These are phyloP conservation scores for human (Homo sapiens) DNA, from an alignment of 2,113 vertebrate genomes.

Conservation along the genomic window DNA sequence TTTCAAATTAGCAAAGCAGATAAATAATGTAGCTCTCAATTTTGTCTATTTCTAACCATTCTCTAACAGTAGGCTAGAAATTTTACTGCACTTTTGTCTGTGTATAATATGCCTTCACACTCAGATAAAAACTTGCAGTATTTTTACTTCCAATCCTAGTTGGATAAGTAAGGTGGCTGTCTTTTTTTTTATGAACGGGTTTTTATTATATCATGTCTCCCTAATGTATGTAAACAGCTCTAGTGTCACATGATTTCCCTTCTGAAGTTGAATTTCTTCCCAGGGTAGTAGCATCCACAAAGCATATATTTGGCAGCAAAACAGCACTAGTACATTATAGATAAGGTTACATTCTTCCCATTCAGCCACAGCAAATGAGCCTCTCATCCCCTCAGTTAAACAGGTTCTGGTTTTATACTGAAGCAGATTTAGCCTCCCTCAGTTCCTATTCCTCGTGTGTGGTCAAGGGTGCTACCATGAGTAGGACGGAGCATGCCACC, in stretches of 20 bases:
- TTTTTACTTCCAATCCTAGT: neutral
- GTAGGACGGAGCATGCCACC: neutral
- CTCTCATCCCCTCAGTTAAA: neutral
- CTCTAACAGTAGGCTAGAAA: neutral
- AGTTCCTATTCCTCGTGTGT: neutral
- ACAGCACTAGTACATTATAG: neutral
- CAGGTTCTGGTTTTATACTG: neutral
- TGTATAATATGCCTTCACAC: neutral
- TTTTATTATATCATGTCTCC: neutral
- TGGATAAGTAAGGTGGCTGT: neutral
- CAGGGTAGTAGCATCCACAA: neutral
- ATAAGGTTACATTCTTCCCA: neutral
- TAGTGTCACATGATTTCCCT: neutral
- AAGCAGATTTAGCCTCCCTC: neutral
- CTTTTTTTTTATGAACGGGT: conserved; percentile 27
- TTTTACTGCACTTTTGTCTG: neutral
- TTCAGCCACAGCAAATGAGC: neutral
- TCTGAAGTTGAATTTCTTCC: conserved; percentile 15
- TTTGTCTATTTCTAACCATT: conserved; percentile 1
- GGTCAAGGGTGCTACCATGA: fast-evolving
- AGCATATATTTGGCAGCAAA: neutral
- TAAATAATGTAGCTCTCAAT: neutral
- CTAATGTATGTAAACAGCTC: neutral
- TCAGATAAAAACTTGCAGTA: conserved; percentile 1
- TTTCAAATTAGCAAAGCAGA: conserved; percentile 39